Evolutionary conservation across 2,113 vertebrate species (phyloP).

Genomic region (Hemiscyllium ocellatum): DNA sequence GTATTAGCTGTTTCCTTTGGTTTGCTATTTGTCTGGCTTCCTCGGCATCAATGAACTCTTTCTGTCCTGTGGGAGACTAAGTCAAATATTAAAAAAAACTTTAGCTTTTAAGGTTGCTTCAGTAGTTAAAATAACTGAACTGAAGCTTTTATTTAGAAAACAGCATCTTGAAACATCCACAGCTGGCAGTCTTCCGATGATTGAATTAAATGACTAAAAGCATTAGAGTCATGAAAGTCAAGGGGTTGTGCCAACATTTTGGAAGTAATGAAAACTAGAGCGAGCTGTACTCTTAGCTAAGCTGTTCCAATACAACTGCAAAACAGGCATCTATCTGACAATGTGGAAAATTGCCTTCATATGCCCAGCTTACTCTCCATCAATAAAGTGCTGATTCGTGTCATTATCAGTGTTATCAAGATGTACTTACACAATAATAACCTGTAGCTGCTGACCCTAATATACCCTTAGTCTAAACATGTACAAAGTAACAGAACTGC

Average conservation of each 20-base stretch:
- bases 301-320: not conserved
- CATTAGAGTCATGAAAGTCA: not conserved
- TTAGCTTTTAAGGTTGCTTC: not conserved
- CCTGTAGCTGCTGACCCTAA: not conserved
- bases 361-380: not conserved
- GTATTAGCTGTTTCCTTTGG: not conserved
- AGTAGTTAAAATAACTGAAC: not conserved
- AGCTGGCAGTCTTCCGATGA: not conserved
- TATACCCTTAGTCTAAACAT: not conserved
- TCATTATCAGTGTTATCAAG: not conserved
- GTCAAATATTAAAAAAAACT: not conserved
- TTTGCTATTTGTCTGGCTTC: not conserved
- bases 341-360: not conserved
- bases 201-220: not conserved
- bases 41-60: not conserved
- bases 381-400: not conserved
- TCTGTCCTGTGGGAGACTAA: not conserved
- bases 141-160: not conserved
- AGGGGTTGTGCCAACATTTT: no score
- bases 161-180: not conserved
- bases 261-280: not conserved
- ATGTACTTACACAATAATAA: no score
- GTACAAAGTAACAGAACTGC: no score
- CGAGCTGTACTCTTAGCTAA: not conserved
- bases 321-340: not conserved